Percentiles rank a stretch among this genome's conserved stretches.
phyloP scores from a whole-genome alignment of 1,140 invertebrate genomes.

The Thereuonema tuberculata region DNA sequence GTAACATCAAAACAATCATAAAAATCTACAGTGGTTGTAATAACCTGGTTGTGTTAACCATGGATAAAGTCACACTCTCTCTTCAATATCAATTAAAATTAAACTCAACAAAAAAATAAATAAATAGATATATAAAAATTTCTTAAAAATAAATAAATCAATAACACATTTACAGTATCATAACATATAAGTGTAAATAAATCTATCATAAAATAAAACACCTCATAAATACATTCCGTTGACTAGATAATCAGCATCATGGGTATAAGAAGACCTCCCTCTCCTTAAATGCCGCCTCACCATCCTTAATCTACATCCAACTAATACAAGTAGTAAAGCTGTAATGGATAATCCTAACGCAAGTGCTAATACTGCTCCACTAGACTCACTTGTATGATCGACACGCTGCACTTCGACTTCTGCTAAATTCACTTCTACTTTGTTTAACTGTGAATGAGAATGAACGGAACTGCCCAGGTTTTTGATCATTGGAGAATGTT shows the following conservation, averaged over 20 bases:
- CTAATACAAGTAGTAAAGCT: conserved; percentile 54
- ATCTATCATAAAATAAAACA: too few relatives aligned
- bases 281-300: conserved; percentile 56
- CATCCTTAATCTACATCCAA: conserved; percentile 62
- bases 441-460: background rate
- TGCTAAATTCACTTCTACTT: conserved; percentile 19
- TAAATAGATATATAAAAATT: too few relatives aligned
- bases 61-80: too few relatives aligned
- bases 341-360: conserved; percentile 57
- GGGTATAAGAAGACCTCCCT: conserved; percentile 69
- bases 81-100: too few relatives aligned
- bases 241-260: conserved; percentile 91
- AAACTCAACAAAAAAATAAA: too few relatives aligned
- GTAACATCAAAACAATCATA: too few relatives aligned
- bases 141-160: too few relatives aligned
- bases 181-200: too few relatives aligned
- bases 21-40: too few relatives aligned
- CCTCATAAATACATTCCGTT: conserved; percentile 88
- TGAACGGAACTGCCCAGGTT: background rate
- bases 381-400: conserved; percentile 21
- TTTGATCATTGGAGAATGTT: too few relatives aligned
- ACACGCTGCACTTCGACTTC: conserved; percentile 19
- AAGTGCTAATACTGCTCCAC: conserved; percentile 68
- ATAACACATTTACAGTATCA: too few relatives aligned
- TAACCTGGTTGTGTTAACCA: too few relatives aligned